phyloP scores from a whole-genome alignment of 2,797 vertebrate species.

The Cynodonichthys magdalenae region DNA sequence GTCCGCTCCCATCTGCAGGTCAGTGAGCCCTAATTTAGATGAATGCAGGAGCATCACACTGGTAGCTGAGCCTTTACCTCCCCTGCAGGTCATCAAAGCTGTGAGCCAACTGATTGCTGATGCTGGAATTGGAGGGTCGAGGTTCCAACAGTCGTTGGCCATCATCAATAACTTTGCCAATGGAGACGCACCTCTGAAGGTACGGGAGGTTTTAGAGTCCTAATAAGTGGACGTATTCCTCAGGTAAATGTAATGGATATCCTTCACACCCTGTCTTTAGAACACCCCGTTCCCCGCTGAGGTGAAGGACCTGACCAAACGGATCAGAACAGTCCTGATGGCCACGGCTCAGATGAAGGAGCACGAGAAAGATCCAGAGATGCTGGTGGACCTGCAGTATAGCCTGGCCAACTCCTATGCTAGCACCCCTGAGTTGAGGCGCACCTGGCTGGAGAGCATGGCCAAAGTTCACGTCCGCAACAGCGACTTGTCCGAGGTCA shows the following conservation, averaged over 20 bases:
- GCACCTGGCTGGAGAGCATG: slow-evolving; percentile 99
- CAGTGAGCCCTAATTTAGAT: slow-evolving; percentile 34
- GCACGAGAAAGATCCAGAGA: slow-evolving; percentile 96
- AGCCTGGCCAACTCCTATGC: slow-evolving; percentile 98
- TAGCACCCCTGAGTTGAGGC: slow-evolving; percentile 95
- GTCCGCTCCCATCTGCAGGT: slow-evolving; percentile 98
- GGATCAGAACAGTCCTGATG: slow-evolving; percentile 97
- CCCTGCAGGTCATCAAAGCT: slow-evolving; percentile 92
- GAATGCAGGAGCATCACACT: background rate
- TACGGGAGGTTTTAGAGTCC: slow-evolving; percentile 38
- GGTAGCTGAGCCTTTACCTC: background rate
- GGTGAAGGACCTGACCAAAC: slow-evolving; percentile 96
- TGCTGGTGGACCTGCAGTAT: slow-evolving; percentile 98
- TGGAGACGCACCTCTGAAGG: slow-evolving; percentile 95
- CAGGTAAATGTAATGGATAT: background rate
- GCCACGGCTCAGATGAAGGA: slow-evolving; percentile 99
- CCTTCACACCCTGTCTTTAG: slow-evolving; percentile 64
- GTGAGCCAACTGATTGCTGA: slow-evolving; percentile 98
- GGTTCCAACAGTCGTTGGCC: slow-evolving; percentile 96
- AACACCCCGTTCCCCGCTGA: slow-evolving; percentile 94
- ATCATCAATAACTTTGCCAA: slow-evolving; percentile 99
- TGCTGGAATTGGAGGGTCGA: slow-evolving; percentile 93
- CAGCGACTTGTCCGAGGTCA: slow-evolving; percentile 95
- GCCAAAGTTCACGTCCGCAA: slow-evolving; percentile 97
- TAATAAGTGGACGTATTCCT: background rate